Conservation (phyloP, 1,140 invertebrate genomes). For the Choristoneura fumiferana region DNA sequence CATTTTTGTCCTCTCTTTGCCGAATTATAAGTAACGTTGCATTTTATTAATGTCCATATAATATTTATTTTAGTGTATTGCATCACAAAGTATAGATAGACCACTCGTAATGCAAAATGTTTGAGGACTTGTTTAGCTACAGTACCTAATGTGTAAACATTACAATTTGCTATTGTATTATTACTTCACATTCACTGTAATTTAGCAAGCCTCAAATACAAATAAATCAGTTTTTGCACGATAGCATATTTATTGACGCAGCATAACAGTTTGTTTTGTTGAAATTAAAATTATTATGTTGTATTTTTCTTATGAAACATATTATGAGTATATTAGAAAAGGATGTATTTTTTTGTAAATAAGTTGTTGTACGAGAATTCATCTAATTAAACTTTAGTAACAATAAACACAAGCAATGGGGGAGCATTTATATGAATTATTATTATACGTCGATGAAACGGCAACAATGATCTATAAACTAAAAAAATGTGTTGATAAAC, state of each 20-base stretch:
- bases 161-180: too few species aligned
- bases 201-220: too few species aligned
- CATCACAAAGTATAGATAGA: constrained; percentile 12
- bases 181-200: too few species aligned
- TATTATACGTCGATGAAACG: background rate
- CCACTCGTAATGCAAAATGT: background rate
- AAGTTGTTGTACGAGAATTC: constrained; percentile 58
- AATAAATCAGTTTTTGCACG: too few species aligned
- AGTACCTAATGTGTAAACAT: background rate
- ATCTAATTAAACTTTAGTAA: constrained; percentile 44
- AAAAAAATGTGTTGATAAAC: constrained; percentile 8
- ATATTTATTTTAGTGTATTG: constrained; percentile 12
- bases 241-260: too few species aligned
- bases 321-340: background rate
- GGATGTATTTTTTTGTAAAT: constrained; percentile 64
- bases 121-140: background rate
- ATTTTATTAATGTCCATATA: constrained; percentile 27
- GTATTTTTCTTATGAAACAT: too few species aligned
- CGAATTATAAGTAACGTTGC: constrained; percentile 48
- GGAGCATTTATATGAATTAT: constrained; percentile 21
- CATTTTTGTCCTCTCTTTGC: constrained; percentile 41
- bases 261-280: too few species aligned
- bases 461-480: background rate
- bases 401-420: background rate
- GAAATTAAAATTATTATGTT: too few species aligned